These are phyloP conservation scores for Palloptera scutellata DNA, from an alignment of 2,888 invertebrate genomes.

Conservation along the genomic window DNA sequence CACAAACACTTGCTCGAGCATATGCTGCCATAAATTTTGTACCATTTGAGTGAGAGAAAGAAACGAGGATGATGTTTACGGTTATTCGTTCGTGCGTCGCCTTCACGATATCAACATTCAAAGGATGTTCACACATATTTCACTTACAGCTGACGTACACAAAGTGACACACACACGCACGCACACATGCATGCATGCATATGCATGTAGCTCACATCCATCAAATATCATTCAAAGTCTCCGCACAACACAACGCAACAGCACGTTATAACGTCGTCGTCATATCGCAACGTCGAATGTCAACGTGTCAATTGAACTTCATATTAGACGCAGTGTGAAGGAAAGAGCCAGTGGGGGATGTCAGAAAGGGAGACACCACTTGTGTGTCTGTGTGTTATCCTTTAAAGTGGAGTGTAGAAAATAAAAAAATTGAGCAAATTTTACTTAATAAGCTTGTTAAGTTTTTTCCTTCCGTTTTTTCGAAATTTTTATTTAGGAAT, in stretches of 20 bases:
- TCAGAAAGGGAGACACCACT: too few relatives aligned
- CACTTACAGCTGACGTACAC: constrained; percentile 31
- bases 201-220: constrained; percentile 43
- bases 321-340: constrained; percentile 4
- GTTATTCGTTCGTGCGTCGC: too few relatives aligned
- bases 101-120: constrained; percentile 26
- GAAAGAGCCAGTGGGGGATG: too few relatives aligned
- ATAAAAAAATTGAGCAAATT: too few relatives aligned
- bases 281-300: constrained; percentile 16
- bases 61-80: neutral
- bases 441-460: too few relatives aligned
- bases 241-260: too few relatives aligned
- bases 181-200: neutral
- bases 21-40: constrained; percentile 12
- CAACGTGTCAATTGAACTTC: constrained; percentile 26
- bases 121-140: constrained; percentile 8
- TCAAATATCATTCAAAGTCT: constrained; percentile 47
- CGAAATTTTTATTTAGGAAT: too few relatives aligned
- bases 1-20: neutral
- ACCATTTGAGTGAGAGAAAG: constrained; percentile 14
- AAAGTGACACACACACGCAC: neutral
- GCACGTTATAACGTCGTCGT: neutral
- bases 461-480: too few relatives aligned
- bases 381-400: too few relatives aligned
- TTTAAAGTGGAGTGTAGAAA: too few relatives aligned